Base-by-base conservation (phyloP, 2,113 vertebrate species). In the Grus americana region DNA sequence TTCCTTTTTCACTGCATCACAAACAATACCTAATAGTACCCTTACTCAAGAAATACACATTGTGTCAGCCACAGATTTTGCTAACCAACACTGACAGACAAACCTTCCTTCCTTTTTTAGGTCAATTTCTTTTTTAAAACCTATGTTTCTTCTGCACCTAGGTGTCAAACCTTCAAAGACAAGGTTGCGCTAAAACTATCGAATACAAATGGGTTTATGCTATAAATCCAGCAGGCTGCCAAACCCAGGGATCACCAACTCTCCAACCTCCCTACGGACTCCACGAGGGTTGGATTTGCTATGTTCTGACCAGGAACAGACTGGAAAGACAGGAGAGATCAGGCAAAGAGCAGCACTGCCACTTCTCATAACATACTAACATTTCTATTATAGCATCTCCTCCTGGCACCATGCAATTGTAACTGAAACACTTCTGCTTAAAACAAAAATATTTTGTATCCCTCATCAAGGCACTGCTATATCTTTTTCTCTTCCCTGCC, bases 291-390 rank as follows among this genome's bases (percentile, higher is more conserved):
- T 34, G 24, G 16, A 84, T 59, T 90, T 90, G 47, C 42, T 40
- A 29, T 38, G 5, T 58, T 58, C 32, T 71, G 17, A 67, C 12
- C 5, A 29, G 61, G 19, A 81, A 15, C 34, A 85, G n/a, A 24
- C 2, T 54, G 24, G 30, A 59, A 87, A 38, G 32, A 42, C 15
- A 12, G n/a, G 9, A 68, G 42, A 34, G 14, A 50, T 32, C 18
- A 18, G 23, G 18, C 0, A 0, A 47, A 67, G 32, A 46, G 40
- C 66, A 72, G 46, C 30, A 63, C 27, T 18, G 42, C 17, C 6
- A 10, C 17, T 72, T 71, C 44, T 36, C 0, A 0, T 30, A 59
- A 22, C 20, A 50, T 7, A 30, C 21, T 14, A 38, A 11, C 29
- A 40, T 12, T 50, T 61, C 42, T 52, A 23, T 61, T 34, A 34